phyloP scores from a whole-genome alignment of 2,888 invertebrate genomes.

The Temnothorax rugatulus region DNA sequence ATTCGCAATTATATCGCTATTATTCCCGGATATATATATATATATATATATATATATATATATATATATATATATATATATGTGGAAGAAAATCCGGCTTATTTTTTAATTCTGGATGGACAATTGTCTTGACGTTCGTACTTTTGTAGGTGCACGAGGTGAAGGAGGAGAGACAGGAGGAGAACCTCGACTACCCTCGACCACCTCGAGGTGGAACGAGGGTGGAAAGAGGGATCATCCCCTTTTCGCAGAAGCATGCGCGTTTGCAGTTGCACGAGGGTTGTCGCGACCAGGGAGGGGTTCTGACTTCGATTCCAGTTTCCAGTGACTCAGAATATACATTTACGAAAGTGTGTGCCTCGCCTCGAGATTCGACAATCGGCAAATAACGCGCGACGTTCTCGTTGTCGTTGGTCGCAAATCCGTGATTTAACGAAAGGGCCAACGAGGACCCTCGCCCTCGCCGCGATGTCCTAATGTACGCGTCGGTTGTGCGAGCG shows the following conservation, averaged over 20 bases:
- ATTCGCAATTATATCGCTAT: not conserved
- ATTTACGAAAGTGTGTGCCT: constrained; percentile 70
- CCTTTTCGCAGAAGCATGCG: constrained; percentile 80
- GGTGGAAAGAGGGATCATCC: constrained; percentile 72
- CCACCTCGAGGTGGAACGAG: no score
- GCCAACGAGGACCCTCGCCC: not conserved
- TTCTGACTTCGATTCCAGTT: constrained; percentile 74
- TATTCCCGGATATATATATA: not conserved
- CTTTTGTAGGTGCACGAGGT: constrained; percentile 32
- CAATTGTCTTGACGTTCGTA: constrained; percentile 19
- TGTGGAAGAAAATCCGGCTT: not conserved
- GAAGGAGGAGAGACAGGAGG: not conserved
- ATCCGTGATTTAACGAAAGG: constrained; percentile 11
- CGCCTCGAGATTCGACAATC: constrained; percentile 57
- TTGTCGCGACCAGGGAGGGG: constrained; percentile 83
- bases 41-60: no score
- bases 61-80: no score
- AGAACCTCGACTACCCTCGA: not conserved
- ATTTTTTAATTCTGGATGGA: constrained; percentile 4
- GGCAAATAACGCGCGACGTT: constrained; percentile 51
- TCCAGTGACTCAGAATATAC: constrained; percentile 81
- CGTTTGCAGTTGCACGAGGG: constrained; percentile 75
- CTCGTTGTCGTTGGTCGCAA: constrained; percentile 37
- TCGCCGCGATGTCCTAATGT: constrained; percentile 64
- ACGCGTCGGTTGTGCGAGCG: constrained; percentile 60